These are phyloP conservation scores for Limanda limanda DNA, from an alignment of 2,113 vertebrate genomes.

Conservation along the genomic window DNA sequence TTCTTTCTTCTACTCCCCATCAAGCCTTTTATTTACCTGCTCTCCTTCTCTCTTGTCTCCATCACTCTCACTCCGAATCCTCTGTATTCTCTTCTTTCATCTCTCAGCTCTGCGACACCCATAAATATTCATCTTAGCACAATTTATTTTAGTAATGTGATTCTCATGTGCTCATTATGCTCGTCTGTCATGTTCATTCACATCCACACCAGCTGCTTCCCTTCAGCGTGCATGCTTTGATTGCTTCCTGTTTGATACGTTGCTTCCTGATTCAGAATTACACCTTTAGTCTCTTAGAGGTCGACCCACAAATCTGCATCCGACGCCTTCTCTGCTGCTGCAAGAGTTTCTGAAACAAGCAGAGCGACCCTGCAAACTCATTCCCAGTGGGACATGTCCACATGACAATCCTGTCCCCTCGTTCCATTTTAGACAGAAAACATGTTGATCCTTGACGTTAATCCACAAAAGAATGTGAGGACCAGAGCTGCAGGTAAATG, in stretches of 20 bases:
- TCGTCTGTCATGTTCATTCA: constrained; percentile 46
- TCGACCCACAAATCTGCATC: neutral
- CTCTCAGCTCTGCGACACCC: constrained; percentile 5
- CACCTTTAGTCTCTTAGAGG: neutral
- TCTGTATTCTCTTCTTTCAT: constrained; percentile 32
- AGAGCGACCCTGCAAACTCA: constrained; percentile 6
- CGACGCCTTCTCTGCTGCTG: neutral
- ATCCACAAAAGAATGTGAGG: neutral
- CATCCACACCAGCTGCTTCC: constrained; percentile 12
- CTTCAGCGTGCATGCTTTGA: constrained; percentile 1
- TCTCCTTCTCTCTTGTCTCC: neutral
- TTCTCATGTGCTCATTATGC: constrained; percentile 14
- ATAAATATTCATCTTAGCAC: constrained; percentile 43
- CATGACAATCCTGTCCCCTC: neutral
- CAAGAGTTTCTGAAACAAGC: too few species aligned
- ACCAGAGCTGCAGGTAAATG: neutral
- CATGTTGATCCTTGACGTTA: neutral
- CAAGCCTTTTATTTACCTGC: constrained; percentile 1
- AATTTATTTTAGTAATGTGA: constrained; percentile 51
- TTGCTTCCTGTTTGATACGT: constrained; percentile 4
- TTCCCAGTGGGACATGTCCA: neutral
- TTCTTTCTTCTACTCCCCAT: neutral
- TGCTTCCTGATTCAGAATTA: constrained; percentile 16
- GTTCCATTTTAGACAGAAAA: neutral
- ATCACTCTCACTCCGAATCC: neutral